phyloP scores from a whole-genome alignment of 2,113 vertebrate species.

The Rhodinocichla rosea region DNA sequence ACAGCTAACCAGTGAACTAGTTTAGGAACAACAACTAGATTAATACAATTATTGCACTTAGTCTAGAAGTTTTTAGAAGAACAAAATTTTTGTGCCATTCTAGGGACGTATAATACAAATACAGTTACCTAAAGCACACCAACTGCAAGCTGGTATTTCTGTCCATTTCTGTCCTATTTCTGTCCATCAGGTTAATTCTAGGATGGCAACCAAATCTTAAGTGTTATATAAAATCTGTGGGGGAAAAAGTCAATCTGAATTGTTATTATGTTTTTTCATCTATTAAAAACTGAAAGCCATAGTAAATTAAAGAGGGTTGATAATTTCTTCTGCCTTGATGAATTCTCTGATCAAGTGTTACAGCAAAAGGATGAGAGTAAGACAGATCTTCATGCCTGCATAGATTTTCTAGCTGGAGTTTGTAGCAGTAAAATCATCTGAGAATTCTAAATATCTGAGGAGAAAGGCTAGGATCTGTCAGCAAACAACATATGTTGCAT shows the following conservation, averaged over 20 bases:
- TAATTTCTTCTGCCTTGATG: neutral
- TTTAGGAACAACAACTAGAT: neutral
- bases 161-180: too few species aligned
- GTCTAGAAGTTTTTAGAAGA: neutral
- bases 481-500: neutral
- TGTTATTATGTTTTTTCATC: neutral
- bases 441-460: neutral
- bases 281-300: neutral
- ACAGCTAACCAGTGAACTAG: neutral
- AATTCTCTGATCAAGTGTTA: neutral
- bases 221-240: neutral
- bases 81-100: neutral
- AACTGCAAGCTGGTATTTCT: neutral
- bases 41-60: neutral
- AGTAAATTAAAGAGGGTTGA: neutral
- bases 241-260: neutral
- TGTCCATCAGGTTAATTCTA: neutral
- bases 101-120: fast-evolving
- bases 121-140: neutral
- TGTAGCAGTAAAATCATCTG: neutral
- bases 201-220: neutral
- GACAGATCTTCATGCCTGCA: fast-evolving
- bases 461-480: neutral
- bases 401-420: neutral
- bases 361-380: neutral